Evolutionary conservation across 2,888 invertebrate genomes (phyloP).

Genomic region (Folsomia manolachei): DNA sequence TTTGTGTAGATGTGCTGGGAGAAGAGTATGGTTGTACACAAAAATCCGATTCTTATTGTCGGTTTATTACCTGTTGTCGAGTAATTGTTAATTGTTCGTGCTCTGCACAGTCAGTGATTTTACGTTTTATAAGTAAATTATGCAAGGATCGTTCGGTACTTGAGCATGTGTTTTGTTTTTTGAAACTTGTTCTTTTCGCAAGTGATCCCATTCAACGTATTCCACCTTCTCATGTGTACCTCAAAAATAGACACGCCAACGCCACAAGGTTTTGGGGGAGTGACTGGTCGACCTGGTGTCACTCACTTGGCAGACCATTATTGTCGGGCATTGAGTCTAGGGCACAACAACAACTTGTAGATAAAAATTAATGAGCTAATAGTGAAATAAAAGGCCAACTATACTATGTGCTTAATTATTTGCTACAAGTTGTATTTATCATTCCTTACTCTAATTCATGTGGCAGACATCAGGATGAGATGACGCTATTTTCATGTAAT

Average conservation of each 20-base stretch:
- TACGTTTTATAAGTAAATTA: conserved; percentile 22
- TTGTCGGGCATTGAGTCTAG: conserved; percentile 15
- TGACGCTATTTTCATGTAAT: no score
- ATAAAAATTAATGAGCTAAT: conserved; percentile 14
- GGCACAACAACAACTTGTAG: conserved; percentile 12
- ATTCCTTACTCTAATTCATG: no score
- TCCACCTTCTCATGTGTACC: not conserved
- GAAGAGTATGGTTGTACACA: no score
- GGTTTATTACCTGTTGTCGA: no score
- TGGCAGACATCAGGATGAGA: no score
- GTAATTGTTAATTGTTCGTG: conserved; percentile 13
- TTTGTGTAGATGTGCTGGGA: no score
- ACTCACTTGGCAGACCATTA: no score
- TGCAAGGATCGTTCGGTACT: conserved; percentile 19
- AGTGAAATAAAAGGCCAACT: conserved; percentile 19
- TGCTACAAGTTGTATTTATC: no score
- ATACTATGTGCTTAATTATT: not conserved
- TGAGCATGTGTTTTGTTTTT: not conserved
- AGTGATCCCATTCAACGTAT: not conserved
- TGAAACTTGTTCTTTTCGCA: conserved; percentile 8
- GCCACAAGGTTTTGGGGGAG: not conserved
- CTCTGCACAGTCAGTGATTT: conserved; percentile 18
- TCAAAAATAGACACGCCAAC: not conserved
- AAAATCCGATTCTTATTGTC: no score
- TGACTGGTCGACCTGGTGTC: no score